These are phyloP conservation scores for Cochlearius cochlearius DNA, from an alignment of 2,113 vertebrate species.

Conservation along the genomic window DNA sequence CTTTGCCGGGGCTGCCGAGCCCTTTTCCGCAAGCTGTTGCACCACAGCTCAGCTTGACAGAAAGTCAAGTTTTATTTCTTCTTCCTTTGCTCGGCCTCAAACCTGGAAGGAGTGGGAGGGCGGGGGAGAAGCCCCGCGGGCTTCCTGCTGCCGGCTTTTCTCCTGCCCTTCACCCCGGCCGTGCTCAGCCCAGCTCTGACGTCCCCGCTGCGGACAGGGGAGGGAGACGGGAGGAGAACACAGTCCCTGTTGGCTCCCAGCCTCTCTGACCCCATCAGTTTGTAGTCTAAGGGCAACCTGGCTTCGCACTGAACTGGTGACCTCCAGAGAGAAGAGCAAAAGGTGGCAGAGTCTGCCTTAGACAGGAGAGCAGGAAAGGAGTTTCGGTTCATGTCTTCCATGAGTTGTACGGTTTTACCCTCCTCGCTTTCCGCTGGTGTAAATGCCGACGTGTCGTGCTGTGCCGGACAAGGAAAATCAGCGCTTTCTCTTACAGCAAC, in stretches of 20 bases:
- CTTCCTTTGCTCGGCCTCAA: not conserved
- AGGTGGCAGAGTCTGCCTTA: not conserved
- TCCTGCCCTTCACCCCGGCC: not conserved
- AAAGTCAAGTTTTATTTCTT: not conserved
- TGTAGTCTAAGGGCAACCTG: not conserved
- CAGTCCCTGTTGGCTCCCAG: not conserved
- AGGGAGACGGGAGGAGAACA: not conserved
- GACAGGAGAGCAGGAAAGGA: not conserved
- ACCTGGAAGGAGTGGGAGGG: not conserved
- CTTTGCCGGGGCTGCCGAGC: not conserved
- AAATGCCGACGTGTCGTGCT: not conserved
- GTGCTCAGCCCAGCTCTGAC: not conserved
- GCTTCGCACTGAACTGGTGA: not conserved
- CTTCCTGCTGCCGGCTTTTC: not conserved
- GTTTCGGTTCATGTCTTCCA: not conserved
- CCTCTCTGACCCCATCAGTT: not conserved
- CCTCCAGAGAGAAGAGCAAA: not conserved
- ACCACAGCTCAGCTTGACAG: not conserved
- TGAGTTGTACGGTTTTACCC: not conserved
- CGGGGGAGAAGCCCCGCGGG: fast-evolving
- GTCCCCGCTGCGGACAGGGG: fast-evolving
- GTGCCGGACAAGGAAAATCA: not conserved
- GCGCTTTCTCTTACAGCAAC: not conserved
- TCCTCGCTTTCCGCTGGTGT: not conserved
- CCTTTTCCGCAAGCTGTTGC: not conserved